Base-by-base conservation (phyloP, 2,113 vertebrate species). In the Tragulus kanchil region DNA sequence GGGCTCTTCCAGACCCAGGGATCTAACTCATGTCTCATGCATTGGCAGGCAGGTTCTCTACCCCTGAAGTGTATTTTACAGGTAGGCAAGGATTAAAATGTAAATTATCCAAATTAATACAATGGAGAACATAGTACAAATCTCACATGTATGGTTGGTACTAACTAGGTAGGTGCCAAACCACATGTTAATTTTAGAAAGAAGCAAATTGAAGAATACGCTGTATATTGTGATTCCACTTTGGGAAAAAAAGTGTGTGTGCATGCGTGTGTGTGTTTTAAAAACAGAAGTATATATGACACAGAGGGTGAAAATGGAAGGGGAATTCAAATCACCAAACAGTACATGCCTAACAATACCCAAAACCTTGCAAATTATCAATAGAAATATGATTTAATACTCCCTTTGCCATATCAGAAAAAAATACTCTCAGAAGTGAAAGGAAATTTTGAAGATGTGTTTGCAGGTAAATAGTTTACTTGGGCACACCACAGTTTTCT, bases 401-500 rank as follows among this genome's bases (percentile, higher is more conserved):
- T 45, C 69, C 21, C 21, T 36, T 95, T 92, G 36, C 1, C 10
- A 97, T 81, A 13, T 58, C 67, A 84, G 13, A 36, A 0, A 6
- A 31, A 71, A 21, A 64, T 42, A 64, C 82, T 81, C 50, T 90
- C n/a, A 67, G 52, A 88, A 69, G 8, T 1, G 48, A 90, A 79
- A 82, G 15, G 26, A n/a, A 89, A 92, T 82, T n/a, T 62, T 93
- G 36, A 95, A 97, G 96, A 79, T 1, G 14, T 25, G 3, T 25
- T n/a, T 92, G 45, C 77, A 94, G 3, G 62, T 64, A 54, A 14
- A 59, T 14, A 36, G 12, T 90, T 95, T 94, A 89, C 94, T 93
- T 15, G 0, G n/a, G 2, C 19, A 67, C 4, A 96, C 50, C 23
- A 25, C 19, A 50, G 65, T 97, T 95, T 59, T 89, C 50, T 91